Evolutionary conservation across 2,888 invertebrate genomes (phyloP), one percentile per base, ranked within the genome.

Genomic region (Eupsilia transversa): DNA sequence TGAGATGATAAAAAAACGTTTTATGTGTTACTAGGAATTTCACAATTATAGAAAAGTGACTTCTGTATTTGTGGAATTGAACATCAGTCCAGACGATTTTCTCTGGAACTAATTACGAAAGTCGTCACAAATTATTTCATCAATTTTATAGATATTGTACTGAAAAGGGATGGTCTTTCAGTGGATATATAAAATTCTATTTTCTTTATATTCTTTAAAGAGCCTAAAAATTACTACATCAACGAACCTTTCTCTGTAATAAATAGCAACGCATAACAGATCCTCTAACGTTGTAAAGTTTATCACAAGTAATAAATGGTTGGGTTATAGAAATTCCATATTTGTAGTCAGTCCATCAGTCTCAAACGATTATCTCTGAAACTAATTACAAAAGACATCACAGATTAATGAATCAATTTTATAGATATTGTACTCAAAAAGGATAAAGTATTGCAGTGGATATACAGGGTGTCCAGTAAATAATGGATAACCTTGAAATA

Each of bases 281-380:
- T 74, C 65, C 27, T 35, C 30, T 41, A 38, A 63, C 41, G 65
- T 17, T 83, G 65, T 72, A 60, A 72, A 82, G 82, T 79, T 76
- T 63, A 72, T 83, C 73, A 66, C 76, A 61, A 57, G 72, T 82
- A 79, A 82, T 73, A 82, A 79, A 82, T 69, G 73, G 68, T 59
- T 33, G 66, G 61, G 73, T n/a, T n/a, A n/a, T n/a, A n/a, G n/a
- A n/a, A n/a, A n/a, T n/a, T n/a, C n/a, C n/a, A n/a, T n/a, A n/a
- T n/a, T n/a, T n/a, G n/a, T n/a, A n/a, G n/a, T n/a, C n/a, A n/a
- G n/a, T n/a, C n/a, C n/a, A n/a, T n/a, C n/a, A n/a, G n/a, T n/a
- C n/a, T n/a, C n/a, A n/a, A n/a, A n/a, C n/a, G n/a, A n/a, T n/a
- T n/a, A n/a, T n/a, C n/a, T n/a, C n/a, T n/a, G n/a, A n/a, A n/a